Evolutionary conservation across 1,140 invertebrate genomes (phyloP).

Genomic region (Pinna nobilis): DNA sequence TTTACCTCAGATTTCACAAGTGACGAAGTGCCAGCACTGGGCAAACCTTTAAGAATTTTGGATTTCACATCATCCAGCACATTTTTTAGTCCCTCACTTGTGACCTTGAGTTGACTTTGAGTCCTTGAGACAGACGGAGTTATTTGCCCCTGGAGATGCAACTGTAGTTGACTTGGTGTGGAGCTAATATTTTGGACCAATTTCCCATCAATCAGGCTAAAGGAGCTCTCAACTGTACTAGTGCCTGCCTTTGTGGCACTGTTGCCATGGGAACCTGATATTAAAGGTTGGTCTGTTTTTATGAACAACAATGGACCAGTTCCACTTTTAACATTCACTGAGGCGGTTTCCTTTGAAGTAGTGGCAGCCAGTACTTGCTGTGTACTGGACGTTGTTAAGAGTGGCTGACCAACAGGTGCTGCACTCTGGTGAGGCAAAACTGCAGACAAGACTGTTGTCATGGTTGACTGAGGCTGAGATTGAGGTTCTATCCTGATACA

Average conservation of each 20-base stretch:
- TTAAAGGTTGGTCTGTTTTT: constrained; percentile 19
- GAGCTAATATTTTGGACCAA: no score
- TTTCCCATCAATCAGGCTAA: no score
- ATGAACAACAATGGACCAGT: constrained; percentile 6
- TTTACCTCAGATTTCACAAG: constrained; percentile 4
- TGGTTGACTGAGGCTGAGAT: background rate
- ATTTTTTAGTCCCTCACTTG: constrained; percentile 50
- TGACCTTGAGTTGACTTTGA: constrained; percentile 52
- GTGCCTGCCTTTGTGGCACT: no score
- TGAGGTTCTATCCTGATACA: background rate
- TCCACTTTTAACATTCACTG: no score
- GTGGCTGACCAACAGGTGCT: background rate
- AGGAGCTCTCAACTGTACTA: no score
- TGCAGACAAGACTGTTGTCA: no score
- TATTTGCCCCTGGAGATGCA: constrained; percentile 10
- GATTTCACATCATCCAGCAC: background rate
- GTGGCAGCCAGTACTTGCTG: no score
- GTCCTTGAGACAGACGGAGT: background rate
- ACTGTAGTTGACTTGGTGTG: constrained; percentile 12
- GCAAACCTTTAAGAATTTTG: background rate
- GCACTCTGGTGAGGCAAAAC: no score
- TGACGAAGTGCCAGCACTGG: background rate
- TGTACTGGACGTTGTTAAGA: no score
- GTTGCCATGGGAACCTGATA: no score
- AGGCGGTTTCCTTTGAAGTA: no score